These are phyloP conservation scores for Vidua chalybeata DNA, from an alignment of 2,113 vertebrate genomes.

Conservation along the genomic window DNA sequence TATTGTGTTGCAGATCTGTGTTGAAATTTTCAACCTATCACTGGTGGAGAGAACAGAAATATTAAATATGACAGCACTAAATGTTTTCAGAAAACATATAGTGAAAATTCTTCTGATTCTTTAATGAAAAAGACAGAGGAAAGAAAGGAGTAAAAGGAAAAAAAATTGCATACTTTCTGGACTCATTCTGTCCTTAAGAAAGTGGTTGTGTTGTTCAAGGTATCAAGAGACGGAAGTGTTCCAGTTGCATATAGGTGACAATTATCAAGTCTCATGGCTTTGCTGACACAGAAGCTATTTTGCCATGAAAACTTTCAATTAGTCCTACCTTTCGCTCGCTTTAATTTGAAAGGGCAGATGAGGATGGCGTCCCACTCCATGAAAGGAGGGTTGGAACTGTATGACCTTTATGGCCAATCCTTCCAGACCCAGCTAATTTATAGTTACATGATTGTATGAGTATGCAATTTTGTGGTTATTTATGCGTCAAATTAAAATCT, in stretches of 20 bases:
- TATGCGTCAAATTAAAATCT: neutral
- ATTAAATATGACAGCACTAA: neutral
- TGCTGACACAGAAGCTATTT: neutral
- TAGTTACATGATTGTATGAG: neutral
- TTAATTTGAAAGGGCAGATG: neutral
- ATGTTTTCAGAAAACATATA: neutral
- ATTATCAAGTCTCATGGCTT: neutral
- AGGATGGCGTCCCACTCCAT: neutral
- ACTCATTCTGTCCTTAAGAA: neutral
- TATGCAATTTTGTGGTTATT: neutral
- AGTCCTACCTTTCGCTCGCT: neutral
- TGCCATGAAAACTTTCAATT: neutral
- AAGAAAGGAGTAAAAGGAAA: neutral
- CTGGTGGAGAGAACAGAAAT: neutral
- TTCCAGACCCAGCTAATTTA: neutral
- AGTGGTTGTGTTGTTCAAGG: neutral
- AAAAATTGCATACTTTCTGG: neutral
- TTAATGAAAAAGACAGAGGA: neutral
- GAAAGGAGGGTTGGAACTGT: neutral
- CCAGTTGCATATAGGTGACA: neutral
- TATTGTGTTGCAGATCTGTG: neutral
- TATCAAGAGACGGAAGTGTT: neutral
- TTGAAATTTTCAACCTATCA: neutral
- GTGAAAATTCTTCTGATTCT: neutral
- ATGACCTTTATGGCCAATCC: rapidly evolving